Evolutionary conservation across 1,140 invertebrate genomes (phyloP), one percentile per base, ranked within the genome.

Genomic region (Aricia agestis): DNA sequence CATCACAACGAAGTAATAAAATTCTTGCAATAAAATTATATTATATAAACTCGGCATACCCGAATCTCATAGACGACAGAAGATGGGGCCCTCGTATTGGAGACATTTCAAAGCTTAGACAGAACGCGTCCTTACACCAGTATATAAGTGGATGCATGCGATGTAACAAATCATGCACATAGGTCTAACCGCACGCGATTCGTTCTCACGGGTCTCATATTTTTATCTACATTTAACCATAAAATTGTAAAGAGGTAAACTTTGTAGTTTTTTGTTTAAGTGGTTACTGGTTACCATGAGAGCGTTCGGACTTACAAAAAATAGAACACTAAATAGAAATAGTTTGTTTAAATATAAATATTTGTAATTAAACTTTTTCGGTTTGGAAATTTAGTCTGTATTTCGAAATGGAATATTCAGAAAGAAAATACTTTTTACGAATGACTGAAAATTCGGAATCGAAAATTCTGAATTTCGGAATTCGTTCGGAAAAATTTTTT

Each of bases 241-340:
- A 52, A 52, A 52, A 52, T 52, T 52, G 45, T 52, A 52, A 52
- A 52, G 45, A 4, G 11, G 45, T 52, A 52, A 52, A 15, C 45
- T 52, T 52, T 52, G 45, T 52, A 52, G 45, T 52, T 52, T 52
- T 52, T 52, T 52, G 45, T 52, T 52, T 52, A 52, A 52, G 45
- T 9, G 45, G 9, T 52, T 52, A 52, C 45, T 52, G 45, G 45
- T 52, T 52, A 52, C 45, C 10, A 15, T 15, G 45, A 15, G 45
- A 52, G 11, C 45, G 6, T 52, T 52, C 11, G 3, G 45, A 36
- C 36, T 36, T 36, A 36, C 45, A 52, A 52, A 52, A 52, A 52
- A 52, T 36, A 52, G n/a, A n/a, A n/a, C 6, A 42, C 6, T 42
- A 25, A 25, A 25, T 25, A 25, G 25, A 25, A 25, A 25, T 2